Base-by-base conservation (phyloP, 2,888 invertebrate genomes). In the Neoaliturus tenellus region DNA sequence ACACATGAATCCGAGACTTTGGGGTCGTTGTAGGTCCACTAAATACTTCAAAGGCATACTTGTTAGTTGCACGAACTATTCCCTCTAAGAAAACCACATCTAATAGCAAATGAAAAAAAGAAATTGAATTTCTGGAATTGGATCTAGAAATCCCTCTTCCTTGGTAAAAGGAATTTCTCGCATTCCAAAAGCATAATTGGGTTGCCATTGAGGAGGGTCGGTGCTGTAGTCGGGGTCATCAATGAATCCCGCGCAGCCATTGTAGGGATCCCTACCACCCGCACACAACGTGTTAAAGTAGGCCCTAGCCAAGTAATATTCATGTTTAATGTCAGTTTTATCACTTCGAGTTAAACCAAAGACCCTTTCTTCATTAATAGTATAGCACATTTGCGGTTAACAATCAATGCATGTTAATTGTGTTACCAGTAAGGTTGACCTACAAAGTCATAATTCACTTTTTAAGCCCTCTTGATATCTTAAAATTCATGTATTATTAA, bases 1-100 rank as follows among this genome's bases (percentile, higher is more conserved):
- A 73, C 25, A 39, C 41, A n/a, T 41, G 41, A 5, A 73, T 73
- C 20, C 73, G 5, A 0, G 73, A 73, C 17, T 3, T 4, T 17
- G 73, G 41, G 23, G 41, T 73, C 3, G 73, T 73, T 17, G 20
- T 73, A 25, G 39, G 39, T 39, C 73, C 73, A 41, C 73, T 41
- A 73, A 73, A 73, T 8, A 73, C 23, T 41, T 73, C 73, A 41
- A 73, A 25, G 41, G 73, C 73, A 41, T 73, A 73, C 41, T 73
- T 35, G 41, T 73, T 73, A 5, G 73, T 73, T 73, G n/a, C 41
- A 23, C 41, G 39, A 0, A 73, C 73, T 23, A 73, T 41, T 25
- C 20, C 25, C 23, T 73, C 73, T 23, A 73, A 17, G 31, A 73
- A 73, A 20, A 39, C 41, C 6, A 20, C 23, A 25, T 73, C 73